These are phyloP conservation scores for Smutsia gigantea DNA, from an alignment of 2,797 vertebrate species.

Conservation along the genomic window DNA sequence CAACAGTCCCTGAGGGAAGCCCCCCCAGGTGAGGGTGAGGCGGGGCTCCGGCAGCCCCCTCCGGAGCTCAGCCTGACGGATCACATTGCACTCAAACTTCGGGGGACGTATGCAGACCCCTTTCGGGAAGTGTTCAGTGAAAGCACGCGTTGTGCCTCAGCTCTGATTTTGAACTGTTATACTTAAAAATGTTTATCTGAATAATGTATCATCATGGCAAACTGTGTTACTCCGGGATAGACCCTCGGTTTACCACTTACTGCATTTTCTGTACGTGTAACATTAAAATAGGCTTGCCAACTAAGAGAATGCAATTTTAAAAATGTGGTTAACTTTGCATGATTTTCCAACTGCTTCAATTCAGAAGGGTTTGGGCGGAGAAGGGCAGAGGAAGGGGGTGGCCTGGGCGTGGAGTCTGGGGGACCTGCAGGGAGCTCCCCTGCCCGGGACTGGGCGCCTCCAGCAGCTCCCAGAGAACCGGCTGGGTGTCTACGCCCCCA, in stretches of 20 bases:
- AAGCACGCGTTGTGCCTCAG: background rate
- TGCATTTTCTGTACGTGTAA: background rate
- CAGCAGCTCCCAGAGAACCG: fast-evolving
- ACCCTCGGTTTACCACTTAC: background rate
- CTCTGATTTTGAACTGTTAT: background rate
- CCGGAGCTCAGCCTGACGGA: background rate
- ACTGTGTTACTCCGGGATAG: background rate
- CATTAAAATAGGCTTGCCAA: background rate
- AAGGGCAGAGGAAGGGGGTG: background rate
- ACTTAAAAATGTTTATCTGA: background rate
- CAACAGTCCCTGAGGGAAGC: background rate
- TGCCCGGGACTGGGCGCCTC: background rate
- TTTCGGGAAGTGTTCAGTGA: background rate
- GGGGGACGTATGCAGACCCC: fast-evolving
- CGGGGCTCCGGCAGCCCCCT: background rate
- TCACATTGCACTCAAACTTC: fast-evolving
- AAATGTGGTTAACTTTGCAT: background rate
- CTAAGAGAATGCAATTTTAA: background rate
- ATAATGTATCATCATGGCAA: no score
- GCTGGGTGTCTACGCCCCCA: no score
- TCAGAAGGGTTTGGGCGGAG: no score
- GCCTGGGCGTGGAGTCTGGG: background rate
- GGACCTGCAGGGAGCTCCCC: no score
- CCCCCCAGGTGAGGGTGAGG: background rate
- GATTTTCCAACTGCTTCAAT: background rate